phyloP scores from a whole-genome alignment of 1,140 invertebrate genomes.

The Planococcus citri region DNA sequence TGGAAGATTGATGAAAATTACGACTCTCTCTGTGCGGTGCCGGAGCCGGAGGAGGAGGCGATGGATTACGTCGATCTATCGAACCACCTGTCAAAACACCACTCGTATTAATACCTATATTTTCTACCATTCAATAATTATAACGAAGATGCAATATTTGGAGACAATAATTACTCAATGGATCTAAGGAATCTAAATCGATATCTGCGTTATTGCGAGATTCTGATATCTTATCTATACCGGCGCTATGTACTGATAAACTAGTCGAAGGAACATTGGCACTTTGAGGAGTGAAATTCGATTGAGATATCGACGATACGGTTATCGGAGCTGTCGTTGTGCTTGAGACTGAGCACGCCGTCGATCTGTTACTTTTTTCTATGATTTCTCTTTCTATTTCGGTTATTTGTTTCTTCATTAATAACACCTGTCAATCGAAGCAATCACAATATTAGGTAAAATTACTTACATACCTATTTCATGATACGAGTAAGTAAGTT shows the following conservation, averaged over 20 bases:
- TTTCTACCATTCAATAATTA: neutral
- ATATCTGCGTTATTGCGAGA: conserved; percentile 27
- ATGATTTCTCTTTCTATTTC: conserved; percentile 60
- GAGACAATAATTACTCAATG: conserved; percentile 30
- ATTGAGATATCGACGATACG: neutral
- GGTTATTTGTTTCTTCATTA: conserved; percentile 60
- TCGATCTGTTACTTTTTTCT: conserved; percentile 35
- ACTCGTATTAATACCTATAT: neutral
- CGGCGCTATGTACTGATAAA: neutral
- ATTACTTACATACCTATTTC: neutral
- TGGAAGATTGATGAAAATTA: conserved; percentile 45
- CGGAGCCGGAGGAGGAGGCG: conserved; percentile 24
- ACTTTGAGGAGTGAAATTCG: conserved; percentile 1
- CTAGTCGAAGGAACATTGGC: conserved; percentile 9
- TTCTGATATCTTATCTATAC: conserved; percentile 14
- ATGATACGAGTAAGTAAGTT: neutral
- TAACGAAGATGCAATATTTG: conserved; percentile 2
- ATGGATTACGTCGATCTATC: conserved; percentile 1
- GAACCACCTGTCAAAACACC: neutral
- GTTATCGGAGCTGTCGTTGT: neutral
- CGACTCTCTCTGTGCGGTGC: conserved; percentile 20
- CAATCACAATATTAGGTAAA: conserved; percentile 11
- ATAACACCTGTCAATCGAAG: conserved; percentile 42
- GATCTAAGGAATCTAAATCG: conserved; percentile 30
- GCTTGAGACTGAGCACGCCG: neutral